Evolutionary conservation across 2,888 invertebrate species (phyloP).

Genomic region (Tridacna gigas): DNA sequence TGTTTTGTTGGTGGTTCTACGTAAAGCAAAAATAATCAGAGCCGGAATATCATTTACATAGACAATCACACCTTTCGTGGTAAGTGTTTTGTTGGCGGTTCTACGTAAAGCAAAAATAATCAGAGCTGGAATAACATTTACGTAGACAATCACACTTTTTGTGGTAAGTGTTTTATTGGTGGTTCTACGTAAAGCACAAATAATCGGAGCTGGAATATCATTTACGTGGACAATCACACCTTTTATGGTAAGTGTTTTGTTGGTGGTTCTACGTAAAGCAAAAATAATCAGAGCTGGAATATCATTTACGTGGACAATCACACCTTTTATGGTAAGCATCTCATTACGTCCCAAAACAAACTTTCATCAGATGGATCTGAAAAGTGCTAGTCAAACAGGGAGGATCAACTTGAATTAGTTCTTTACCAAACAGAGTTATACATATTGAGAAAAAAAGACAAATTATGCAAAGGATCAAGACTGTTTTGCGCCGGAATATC

Average conservation of each 20-base stretch:
- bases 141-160: slow-evolving; percentile 98
- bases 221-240: slow-evolving; percentile 98
- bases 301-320: slow-evolving; percentile 96
- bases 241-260: slow-evolving; percentile 95
- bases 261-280: slow-evolving; percentile 92
- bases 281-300: slow-evolving; percentile 89
- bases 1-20: slow-evolving; percentile 91
- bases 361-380: too few relatives aligned
- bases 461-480: too few relatives aligned
- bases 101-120: slow-evolving; percentile 93
- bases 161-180: slow-evolving; percentile 94
- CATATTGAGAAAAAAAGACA: too few relatives aligned
- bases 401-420: too few relatives aligned
- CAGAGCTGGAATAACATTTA: slow-evolving; percentile 90
- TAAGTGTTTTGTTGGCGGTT: slow-evolving; percentile 90
- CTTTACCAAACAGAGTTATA: too few relatives aligned
- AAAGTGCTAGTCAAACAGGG: too few relatives aligned
- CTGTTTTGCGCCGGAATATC: too few relatives aligned
- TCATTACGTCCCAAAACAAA: too few relatives aligned
- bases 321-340: slow-evolving; percentile 89
- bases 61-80: slow-evolving; percentile 97
- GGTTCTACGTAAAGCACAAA: slow-evolving; percentile 93
- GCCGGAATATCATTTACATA: slow-evolving; percentile 93
- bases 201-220: slow-evolving; percentile 88
- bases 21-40: slow-evolving; percentile 90